Evolutionary conservation across 2,888 invertebrate genomes (phyloP), one percentile per base, ranked within the genome.

Genomic region (Acronicta aceris): DNA sequence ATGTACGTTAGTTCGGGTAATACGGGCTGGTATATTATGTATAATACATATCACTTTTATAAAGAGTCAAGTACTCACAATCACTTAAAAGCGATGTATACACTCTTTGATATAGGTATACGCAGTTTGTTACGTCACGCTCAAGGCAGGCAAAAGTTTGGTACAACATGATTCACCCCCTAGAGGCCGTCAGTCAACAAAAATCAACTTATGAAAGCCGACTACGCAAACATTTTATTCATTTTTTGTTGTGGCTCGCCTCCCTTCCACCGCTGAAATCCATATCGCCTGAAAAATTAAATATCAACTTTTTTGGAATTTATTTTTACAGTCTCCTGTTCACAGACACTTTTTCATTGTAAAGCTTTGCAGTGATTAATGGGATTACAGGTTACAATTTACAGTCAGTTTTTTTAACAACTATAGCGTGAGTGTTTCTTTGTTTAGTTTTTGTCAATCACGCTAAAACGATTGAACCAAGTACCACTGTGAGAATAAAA

Each of bases 121-220:
- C 47, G 15, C 36, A 27, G 5, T 7, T 47, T 15, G 41, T 55
- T 41, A 51, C 38, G 48, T 54, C 55, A 62, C 38, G 17, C 36
- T 47, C 40, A 45, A 42, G 40, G 41, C 59, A 49, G 41, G 21
- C 36, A 45, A 65, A 65, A 61, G 52, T 45, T 60, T 46, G 15
- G 46, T 30, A 25, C 45, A 42, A 45, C 40, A 56, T 52, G 47
- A 54, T 57, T 60, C 62, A 30, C 21, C 48, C 69, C 15, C 58
- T 46, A 41, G 59, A 64, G 61, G n/a, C 47, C 36, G 70, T 49
- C 65, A 62, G 58, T 69, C 69, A 75, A 71, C 65, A 62, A 67
- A 68, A 71, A 75, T 62, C 65, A 69, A 66, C 57, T 65, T 57
- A 59, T 52, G 33, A 65, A 71, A 68, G 33, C 54, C 21, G 60